Conservation (phyloP, 1,140 invertebrate species). For the Phocides pigmalion region DNA sequence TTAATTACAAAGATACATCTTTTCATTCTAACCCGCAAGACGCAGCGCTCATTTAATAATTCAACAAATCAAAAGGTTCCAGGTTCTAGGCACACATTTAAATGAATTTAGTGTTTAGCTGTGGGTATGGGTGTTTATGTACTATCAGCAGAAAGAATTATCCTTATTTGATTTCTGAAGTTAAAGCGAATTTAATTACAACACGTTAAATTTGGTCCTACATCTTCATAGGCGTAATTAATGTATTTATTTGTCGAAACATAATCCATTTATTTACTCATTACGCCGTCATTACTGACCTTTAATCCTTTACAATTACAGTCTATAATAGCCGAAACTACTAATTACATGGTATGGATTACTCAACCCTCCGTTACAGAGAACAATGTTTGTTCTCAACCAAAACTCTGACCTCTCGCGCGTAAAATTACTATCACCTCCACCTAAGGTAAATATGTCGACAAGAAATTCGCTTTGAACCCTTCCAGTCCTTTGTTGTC, state of each 20-base stretch:
- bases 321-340: constrained; percentile 28
- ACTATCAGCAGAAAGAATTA: no score
- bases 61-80: no score
- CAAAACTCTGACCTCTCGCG: constrained; percentile 72
- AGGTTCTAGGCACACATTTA: no score
- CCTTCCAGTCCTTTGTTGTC: constrained; percentile 80
- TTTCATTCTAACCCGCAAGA: no score
- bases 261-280: constrained; percentile 19
- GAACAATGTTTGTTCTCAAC: constrained; percentile 70
- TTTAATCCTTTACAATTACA: constrained; percentile 31
- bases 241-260: background rate
- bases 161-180: no score
- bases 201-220: no score
- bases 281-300: background rate
- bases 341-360: constrained; percentile 34
- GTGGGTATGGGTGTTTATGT: no score
- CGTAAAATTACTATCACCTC: constrained; percentile 82
- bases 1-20: no score
- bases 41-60: no score
- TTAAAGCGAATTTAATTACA: no score
- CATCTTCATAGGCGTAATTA: no score
- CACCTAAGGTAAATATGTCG: constrained; percentile 82
- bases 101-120: no score
- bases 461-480: constrained; percentile 83
- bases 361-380: constrained; percentile 38